A percentile compares a stretch with the other conserved stretches of the same genome.
Evolutionary conservation across 2,797 vertebrate genomes (phyloP).

Genomic region (Mormyrops boulengeri): DNA sequence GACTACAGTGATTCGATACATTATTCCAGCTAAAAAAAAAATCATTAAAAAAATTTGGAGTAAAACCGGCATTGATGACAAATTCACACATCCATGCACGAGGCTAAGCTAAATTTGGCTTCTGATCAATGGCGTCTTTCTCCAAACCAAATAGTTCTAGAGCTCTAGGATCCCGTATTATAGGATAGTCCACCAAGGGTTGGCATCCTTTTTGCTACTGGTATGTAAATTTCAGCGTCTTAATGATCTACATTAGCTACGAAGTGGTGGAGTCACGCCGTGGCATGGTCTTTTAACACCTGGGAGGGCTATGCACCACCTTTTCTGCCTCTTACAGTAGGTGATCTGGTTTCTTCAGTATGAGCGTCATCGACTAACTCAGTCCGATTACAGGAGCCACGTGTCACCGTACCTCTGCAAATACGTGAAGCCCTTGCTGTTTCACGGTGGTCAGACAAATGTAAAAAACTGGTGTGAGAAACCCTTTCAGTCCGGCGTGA

Average conservation of each 20-base stretch:
- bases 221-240: background rate
- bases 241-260: background rate
- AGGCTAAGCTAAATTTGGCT: background rate
- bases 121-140: background rate
- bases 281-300: background rate
- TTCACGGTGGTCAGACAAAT: background rate
- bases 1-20: background rate
- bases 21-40: background rate
- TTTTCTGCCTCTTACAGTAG: background rate
- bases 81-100: background rate
- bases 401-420: background rate
- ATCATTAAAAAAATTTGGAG: background rate
- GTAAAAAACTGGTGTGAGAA: background rate
- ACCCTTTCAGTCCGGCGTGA: background rate
- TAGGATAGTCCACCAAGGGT: background rate
- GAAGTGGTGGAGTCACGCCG: background rate
- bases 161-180: background rate
- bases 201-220: background rate
- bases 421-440: background rate
- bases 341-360: background rate
- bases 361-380: background rate
- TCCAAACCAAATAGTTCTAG: background rate
- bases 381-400: background rate
- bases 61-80: background rate
- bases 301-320: background rate